These are phyloP conservation scores for Eulemur rubriventer DNA, from an alignment of 2,797 vertebrate species.

Conservation along the genomic window DNA sequence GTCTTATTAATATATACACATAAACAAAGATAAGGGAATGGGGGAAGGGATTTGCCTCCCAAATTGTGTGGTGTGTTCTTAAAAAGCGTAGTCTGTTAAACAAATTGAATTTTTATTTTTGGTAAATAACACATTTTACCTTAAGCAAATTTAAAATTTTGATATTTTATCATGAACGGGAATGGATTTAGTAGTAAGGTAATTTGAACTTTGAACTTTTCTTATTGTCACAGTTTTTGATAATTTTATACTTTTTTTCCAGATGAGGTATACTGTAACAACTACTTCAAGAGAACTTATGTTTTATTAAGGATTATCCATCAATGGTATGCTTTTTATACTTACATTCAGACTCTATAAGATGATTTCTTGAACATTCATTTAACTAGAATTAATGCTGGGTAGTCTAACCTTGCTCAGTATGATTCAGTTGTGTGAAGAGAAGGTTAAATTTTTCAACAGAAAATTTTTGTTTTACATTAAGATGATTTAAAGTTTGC, in stretches of 20 bases:
- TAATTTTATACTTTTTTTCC: not conserved
- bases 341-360: not conserved
- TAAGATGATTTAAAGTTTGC: not conserved
- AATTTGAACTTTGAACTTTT: constrained; percentile 1
- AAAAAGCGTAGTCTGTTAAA: not conserved
- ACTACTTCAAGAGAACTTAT: not conserved
- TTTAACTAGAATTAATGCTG: not conserved
- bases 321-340: not conserved
- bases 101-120: not conserved
- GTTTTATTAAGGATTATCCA: not conserved
- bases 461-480: not conserved
- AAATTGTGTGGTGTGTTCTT: not conserved
- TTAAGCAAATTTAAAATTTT: not conserved
- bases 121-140: not conserved
- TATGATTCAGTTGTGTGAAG: constrained; percentile 29
- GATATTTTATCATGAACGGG: not conserved
- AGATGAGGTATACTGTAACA: not conserved
- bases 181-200: not conserved
- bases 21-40: not conserved
- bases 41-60: not conserved
- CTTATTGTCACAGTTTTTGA: not conserved
- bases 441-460: not conserved
- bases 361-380: not conserved
- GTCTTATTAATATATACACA: not conserved
- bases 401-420: not conserved